These are phyloP conservation scores for Nipponacmea schrenckii DNA, from an alignment of 2,888 invertebrate genomes.

Conservation along the genomic window DNA sequence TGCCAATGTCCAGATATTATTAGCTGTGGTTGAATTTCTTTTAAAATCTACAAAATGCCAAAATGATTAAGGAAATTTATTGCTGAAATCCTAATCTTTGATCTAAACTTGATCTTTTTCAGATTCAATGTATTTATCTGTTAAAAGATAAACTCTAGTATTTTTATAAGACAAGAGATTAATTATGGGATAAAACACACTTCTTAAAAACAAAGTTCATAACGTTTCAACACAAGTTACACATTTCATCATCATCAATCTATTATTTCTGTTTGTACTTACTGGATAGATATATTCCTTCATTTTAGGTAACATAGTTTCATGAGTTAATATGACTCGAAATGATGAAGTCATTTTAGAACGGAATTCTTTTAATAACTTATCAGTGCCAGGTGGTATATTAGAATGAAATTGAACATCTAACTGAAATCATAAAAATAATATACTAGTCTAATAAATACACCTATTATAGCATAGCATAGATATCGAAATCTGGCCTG, in stretches of 20 bases:
- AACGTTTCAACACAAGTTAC: too few species aligned
- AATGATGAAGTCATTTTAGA: conserved; percentile 42
- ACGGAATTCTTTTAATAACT: conserved; percentile 34
- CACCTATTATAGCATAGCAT: too few species aligned
- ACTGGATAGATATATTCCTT: conserved; percentile 53
- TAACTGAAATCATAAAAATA: conserved; percentile 35
- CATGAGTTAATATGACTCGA: conserved; percentile 59
- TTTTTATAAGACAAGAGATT: too few species aligned
- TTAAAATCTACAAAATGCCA: conserved; percentile 71
- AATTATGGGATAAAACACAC: too few species aligned
- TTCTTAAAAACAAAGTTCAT: too few species aligned
- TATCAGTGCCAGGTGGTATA: conserved; percentile 33
- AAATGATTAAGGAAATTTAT: conserved; percentile 9
- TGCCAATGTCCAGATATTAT: conserved; percentile 70
- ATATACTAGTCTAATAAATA: conserved; percentile 2
- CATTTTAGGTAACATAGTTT: conserved; percentile 44
- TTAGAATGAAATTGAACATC: conserved; percentile 37
- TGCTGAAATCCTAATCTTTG: background rate
- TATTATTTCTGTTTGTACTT: conserved; percentile 27
- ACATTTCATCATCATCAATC: too few species aligned
- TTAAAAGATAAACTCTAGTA: too few species aligned
- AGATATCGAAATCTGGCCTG: too few species aligned
- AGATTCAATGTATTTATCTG: background rate
- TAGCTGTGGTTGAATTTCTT: conserved; percentile 75
- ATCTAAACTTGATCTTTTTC: background rate